Conservation (phyloP, 2,797 vertebrate genomes). For the Percopsis omiscomaycus region DNA sequence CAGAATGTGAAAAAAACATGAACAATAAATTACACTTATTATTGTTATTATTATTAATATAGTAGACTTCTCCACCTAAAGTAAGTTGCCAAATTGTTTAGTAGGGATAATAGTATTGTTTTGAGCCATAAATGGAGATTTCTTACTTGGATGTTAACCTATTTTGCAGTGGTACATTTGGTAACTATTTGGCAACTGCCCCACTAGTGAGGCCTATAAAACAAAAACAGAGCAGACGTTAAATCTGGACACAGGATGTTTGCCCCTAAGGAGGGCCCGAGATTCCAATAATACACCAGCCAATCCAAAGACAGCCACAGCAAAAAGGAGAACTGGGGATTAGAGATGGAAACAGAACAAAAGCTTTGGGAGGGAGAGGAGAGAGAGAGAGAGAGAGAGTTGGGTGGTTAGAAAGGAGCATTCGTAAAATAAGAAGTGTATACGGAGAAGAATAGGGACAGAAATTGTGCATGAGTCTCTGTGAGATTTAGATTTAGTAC, state of each 20-base stretch:
- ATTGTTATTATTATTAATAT: too few relatives aligned
- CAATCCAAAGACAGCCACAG: slow-evolving; percentile 35
- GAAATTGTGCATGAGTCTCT: not conserved
- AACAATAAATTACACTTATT: too few relatives aligned
- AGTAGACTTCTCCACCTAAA: too few relatives aligned
- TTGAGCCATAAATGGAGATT: too few relatives aligned
- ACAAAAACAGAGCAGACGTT: slow-evolving; percentile 39
- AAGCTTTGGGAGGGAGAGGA: slow-evolving; percentile 12
- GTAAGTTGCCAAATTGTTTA: too few relatives aligned
- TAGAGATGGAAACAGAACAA: slow-evolving; percentile 38
- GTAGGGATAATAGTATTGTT: too few relatives aligned
- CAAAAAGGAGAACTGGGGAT: slow-evolving; percentile 20
- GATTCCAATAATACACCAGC: slow-evolving; percentile 49
- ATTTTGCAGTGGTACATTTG: too few relatives aligned
- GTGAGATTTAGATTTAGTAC: slow-evolving; percentile 12
- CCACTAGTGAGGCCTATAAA: slow-evolving; percentile 27
- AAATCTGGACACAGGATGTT: slow-evolving; percentile 48
- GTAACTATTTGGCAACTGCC: not conserved
- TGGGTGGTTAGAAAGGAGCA: not conserved
- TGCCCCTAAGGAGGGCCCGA: slow-evolving; percentile 36
- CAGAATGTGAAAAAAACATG: too few relatives aligned
- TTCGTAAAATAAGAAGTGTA: slow-evolving; percentile 8
- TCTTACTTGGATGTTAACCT: too few relatives aligned
- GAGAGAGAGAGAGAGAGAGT: slow-evolving; percentile 6
- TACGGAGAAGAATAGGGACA: not conserved